Evolutionary conservation across 2,888 invertebrate species (phyloP), one percentile per base, ranked within the genome.

Genomic region (Tinea semifulvella): DNA sequence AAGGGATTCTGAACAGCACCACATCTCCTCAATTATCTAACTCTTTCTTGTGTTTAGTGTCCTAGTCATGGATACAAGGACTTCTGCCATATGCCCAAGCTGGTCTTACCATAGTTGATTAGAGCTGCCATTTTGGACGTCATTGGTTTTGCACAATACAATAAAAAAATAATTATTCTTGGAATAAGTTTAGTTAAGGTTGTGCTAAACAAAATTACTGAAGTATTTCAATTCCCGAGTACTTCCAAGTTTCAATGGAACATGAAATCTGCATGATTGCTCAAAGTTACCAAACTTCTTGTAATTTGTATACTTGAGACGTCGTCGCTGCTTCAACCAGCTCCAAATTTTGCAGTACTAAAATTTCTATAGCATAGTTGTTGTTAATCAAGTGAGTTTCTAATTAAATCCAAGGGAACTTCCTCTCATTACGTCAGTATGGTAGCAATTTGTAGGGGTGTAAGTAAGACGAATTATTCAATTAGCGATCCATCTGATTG

Each of bases 361-460:
- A 31, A 31, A 31, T 14, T 31, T 14, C 31, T 14, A 14, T 31
- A 31, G 31, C 31, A 31, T 31, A 31, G 31, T 31, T 31, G 31
- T n/a, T 31, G 31, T 31, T 31, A 13, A 31, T 31, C 31, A 31
- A 31, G 31, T 11, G 13, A 31, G n/a, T 18, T 36, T 36, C 36
- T 18, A 36, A 36, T 36, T 36, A 36, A 42, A 42, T 42, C 26
- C 42, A 14, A 17, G 17, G 26, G 27, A 42, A 42, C 42, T 42
- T 42, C 20, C 14, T 10, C 16, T 42, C 27, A 27, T 42, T 42
- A 42, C 10, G 16, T 26, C 31, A 8, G 27, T 16, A 42, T 11
- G 42, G 18, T 25, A 27, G 25, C 42, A 27, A 27, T 42, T 42
- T 27, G 42, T 16, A 27, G 27, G 42, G 26, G 27, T 14, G 42